phyloP scores from a whole-genome alignment of 2,113 vertebrate genomes.

The Strix uralensis region DNA sequence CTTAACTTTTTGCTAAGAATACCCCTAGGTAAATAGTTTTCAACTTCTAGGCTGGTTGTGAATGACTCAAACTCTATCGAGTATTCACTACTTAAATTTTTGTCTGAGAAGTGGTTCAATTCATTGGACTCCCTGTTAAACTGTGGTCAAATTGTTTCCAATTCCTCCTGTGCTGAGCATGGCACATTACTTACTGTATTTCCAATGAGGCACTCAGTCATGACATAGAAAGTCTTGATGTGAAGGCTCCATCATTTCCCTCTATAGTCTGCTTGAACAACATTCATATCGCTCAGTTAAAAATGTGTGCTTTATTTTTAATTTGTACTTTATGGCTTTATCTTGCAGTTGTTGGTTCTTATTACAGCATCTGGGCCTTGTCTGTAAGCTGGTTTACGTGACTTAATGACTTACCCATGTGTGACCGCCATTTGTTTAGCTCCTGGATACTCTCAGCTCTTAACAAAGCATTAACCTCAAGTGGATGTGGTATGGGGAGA shows the following conservation, averaged over 20 bases:
- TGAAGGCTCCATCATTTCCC: not conserved
- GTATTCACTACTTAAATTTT: not conserved
- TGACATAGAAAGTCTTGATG: not conserved
- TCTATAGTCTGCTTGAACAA: not conserved
- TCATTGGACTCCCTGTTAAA: not conserved
- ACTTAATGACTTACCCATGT: not conserved
- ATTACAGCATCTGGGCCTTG: not conserved
- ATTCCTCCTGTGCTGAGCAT: not conserved
- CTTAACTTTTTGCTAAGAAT: not conserved
- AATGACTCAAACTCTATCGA: not conserved
- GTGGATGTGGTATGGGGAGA: not conserved
- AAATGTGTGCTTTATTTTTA: not conserved
- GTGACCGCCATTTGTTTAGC: not conserved
- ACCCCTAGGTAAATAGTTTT: not conserved
- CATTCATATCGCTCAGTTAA: not conserved
- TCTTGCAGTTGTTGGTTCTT: not conserved
- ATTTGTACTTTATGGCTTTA: not conserved
- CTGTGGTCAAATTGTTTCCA: not conserved
- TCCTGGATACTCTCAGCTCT: not conserved
- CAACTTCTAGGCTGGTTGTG: not conserved
- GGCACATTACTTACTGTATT: not conserved
- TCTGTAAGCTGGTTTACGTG: not conserved
- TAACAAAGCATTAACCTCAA: not conserved
- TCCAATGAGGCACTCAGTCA: not conserved
- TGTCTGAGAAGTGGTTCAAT: not conserved